Evolutionary conservation across 2,888 invertebrate species (phyloP).

Genomic region (Acholoe squamosa): DNA sequence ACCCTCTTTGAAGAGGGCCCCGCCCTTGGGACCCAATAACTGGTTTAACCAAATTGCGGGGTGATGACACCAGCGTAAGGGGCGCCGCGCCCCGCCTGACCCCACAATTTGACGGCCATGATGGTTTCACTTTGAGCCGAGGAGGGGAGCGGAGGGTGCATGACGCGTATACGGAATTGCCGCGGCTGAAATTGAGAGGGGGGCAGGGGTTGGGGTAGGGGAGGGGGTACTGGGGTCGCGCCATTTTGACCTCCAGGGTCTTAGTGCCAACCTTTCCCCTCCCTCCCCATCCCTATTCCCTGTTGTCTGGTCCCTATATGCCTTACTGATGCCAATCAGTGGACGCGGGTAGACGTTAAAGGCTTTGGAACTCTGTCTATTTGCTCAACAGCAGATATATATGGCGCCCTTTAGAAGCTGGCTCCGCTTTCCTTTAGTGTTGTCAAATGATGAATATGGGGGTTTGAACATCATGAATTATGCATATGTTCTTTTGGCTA

Average conservation of each 20-base stretch:
- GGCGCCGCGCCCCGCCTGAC: conserved; percentile 15
- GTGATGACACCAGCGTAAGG: conserved; percentile 51
- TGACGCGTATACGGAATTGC: neutral
- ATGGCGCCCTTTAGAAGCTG: neutral
- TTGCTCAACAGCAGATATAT: neutral
- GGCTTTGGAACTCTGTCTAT: neutral
- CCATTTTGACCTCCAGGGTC: conserved; percentile 56
- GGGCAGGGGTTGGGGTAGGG: neutral
- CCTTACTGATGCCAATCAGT: conserved; percentile 35
- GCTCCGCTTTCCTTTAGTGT: neutral
- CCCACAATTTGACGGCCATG: conserved; percentile 40
- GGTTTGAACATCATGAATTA: conserved; percentile 9
- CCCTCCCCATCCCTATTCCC: neutral
- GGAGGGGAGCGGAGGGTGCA: neutral
- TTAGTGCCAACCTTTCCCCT: neutral
- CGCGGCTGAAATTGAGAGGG: neutral
- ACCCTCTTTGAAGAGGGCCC: neutral
- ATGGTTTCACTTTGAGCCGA: conserved; percentile 33
- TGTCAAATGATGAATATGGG: neutral
- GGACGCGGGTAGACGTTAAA: neutral
- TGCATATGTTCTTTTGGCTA: neutral
- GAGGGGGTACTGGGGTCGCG: conserved; percentile 1
- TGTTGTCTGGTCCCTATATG: neutral
- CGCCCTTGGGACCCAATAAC: conserved; percentile 58
- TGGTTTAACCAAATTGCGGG: conserved; percentile 57